Evolutionary conservation across 2,888 invertebrate species (phyloP).

Genomic region (Hypsopygia costalis): DNA sequence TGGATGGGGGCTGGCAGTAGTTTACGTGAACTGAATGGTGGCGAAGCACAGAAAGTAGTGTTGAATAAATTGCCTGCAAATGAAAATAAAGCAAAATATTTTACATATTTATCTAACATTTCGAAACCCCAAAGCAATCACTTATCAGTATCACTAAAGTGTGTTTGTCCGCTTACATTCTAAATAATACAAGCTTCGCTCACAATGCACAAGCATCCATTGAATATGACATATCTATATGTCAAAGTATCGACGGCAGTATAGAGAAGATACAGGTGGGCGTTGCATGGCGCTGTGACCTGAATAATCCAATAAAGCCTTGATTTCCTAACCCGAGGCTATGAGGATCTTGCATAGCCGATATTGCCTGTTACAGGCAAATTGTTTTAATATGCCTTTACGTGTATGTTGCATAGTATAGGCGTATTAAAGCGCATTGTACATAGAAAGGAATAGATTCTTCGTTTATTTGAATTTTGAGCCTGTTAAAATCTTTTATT

Average conservation of each 20-base stretch:
- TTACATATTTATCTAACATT: too few species aligned
- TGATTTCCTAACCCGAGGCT: slow-evolving; percentile 35
- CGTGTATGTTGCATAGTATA: slow-evolving; percentile 19
- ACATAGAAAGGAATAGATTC: too few species aligned
- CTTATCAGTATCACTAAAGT: too few species aligned
- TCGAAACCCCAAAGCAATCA: slow-evolving; percentile 6
- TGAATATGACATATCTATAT: background rate
- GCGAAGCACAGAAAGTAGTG: too few species aligned
- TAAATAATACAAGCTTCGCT: background rate
- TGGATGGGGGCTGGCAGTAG: too few species aligned
- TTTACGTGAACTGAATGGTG: too few species aligned
- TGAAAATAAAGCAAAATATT: too few species aligned
- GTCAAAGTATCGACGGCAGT: background rate
- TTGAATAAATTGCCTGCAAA: too few species aligned
- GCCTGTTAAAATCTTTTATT: too few species aligned
- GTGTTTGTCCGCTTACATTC: slow-evolving; percentile 9
- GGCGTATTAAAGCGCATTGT: too few species aligned
- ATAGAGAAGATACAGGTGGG: background rate
- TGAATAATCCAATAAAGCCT: slow-evolving; percentile 42
- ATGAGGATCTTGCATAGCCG: slow-evolving; percentile 29
- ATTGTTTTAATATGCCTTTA: slow-evolving; percentile 24
- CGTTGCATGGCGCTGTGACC: slow-evolving; percentile 20
- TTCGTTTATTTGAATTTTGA: too few species aligned
- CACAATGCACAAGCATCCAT: background rate
- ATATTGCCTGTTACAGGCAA: slow-evolving; percentile 23